Evolutionary conservation across 2,888 invertebrate genomes (phyloP).

Genomic region (Schrankia costaestrigalis): DNA sequence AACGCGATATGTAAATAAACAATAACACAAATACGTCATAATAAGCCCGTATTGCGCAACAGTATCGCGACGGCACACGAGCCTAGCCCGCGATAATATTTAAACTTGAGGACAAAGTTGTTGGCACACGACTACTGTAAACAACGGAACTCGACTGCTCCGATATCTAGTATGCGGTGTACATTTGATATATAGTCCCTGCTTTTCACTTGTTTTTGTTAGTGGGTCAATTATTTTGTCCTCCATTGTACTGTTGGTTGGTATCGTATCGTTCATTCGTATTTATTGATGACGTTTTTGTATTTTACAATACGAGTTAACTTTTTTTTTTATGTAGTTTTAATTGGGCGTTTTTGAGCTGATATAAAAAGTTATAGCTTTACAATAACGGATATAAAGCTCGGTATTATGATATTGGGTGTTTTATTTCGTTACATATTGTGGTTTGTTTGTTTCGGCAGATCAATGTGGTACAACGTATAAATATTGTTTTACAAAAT

Average conservation of each 20-base stretch:
- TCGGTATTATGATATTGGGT: too few relatives aligned
- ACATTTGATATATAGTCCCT: constrained; percentile 36
- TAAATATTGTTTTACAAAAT: too few relatives aligned
- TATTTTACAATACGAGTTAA: too few relatives aligned
- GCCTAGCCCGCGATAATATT: constrained; percentile 32
- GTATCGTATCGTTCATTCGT: too few relatives aligned
- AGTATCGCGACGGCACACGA: constrained; percentile 24
- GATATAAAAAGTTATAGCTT: too few relatives aligned
- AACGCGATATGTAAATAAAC: constrained; percentile 6
- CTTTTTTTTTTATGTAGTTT: too few relatives aligned
- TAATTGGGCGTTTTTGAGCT: too few relatives aligned
- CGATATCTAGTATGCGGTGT: constrained; percentile 32
- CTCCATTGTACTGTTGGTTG: constrained; percentile 25
- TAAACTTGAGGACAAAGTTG: constrained; percentile 35
- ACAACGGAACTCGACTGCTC: constrained; percentile 33
- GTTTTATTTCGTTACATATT: too few relatives aligned
- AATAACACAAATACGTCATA: constrained; percentile 27
- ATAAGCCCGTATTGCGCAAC: constrained; percentile 33
- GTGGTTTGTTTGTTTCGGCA: too few relatives aligned
- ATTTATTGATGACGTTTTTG: too few relatives aligned
- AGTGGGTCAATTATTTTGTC: constrained; percentile 35
- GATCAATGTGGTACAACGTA: too few relatives aligned
- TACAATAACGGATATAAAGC: too few relatives aligned
- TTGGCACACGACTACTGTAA: constrained; percentile 33
- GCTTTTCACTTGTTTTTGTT: constrained; percentile 38